Base-by-base conservation (phyloP, 2,113 vertebrate species). In the Aptenodytes forsteri region DNA sequence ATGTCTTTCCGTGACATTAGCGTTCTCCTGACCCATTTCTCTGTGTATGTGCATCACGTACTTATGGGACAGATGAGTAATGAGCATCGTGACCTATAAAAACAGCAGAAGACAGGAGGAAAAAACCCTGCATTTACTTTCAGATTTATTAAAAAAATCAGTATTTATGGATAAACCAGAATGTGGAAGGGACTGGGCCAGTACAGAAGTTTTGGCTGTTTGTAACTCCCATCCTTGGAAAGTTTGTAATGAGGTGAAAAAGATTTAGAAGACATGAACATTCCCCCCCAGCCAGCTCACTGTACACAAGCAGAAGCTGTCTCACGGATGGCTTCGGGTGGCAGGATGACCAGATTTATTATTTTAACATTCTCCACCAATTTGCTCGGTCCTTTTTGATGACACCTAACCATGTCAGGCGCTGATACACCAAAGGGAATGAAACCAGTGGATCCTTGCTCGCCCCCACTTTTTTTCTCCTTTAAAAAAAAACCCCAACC, bases 281-380 rank as follows among this genome's bases (percentile, higher is more conserved):
- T 46, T 36, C 12, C 27, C 17, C 11, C 6, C 14, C 18, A 25
- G 27, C 29, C 59, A 89, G 25, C 58, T 73, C 29, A 23, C 42
- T n/a, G 56, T 4, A 29, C 25, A 34, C 62, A 77, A 34, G 52
- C 56, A 91, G 64, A 69, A 93, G 55, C 36, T 72, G 27, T 40
- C 40, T 82, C 55, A 66, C 0, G 0, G 18, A 11, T 2, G 3
- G 25, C 44, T 84, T 44, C 0, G 0, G 15, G 32, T 52, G 49
- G 40, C 44, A 69, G 46, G 20, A 61, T n/a, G 14, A 62, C 30
- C 34, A 56, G 13, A 58, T 49, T 34, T 70, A 36, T 59, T 52
- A 75, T 82, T 91, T 70, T 56, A 65, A 61, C 65, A 62, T 67
- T 79, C 66, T 59, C 32, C 42, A 27, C 14, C 36, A 38, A 15